phyloP scores from a whole-genome alignment of 2,888 invertebrate species.

The Lithophane ornitopus region DNA sequence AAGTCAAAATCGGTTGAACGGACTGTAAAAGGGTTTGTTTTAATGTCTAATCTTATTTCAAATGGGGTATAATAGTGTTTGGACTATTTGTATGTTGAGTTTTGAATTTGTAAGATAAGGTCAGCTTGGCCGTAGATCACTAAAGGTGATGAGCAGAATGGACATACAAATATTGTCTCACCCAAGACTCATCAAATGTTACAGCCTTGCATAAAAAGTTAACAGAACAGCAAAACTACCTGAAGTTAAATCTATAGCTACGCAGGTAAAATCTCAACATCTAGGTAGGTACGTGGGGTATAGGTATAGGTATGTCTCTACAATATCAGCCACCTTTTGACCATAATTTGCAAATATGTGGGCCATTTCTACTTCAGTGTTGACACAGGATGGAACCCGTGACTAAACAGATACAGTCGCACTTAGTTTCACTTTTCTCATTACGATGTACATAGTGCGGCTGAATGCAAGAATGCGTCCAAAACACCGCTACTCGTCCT shows the following conservation, averaged over 20 bases:
- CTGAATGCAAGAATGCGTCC: constrained; percentile 73
- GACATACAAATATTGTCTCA: neutral
- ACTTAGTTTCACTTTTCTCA: constrained; percentile 54
- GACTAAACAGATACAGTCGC: constrained; percentile 12
- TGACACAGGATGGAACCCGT: constrained; percentile 33
- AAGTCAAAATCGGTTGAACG: too few relatives aligned
- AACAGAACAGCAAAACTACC: neutral
- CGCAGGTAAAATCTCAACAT: neutral
- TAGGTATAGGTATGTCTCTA: too few relatives aligned
- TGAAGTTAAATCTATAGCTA: neutral
- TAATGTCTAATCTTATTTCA: too few relatives aligned
- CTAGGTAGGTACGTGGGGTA: neutral
- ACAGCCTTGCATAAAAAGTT: neutral
- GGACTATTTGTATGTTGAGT: neutral
- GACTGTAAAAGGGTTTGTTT: too few relatives aligned
- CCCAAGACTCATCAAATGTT: too few relatives aligned
- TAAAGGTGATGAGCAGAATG: neutral
- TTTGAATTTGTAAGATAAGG: neutral
- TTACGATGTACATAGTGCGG: constrained; percentile 46
- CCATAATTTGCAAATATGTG: neutral
- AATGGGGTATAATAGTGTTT: too few relatives aligned
- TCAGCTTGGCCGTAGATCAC: neutral
- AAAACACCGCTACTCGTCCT: constrained; percentile 77
- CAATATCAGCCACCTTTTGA: neutral
- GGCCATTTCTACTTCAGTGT: neutral